Conservation (phyloP, 2,113 vertebrate genomes). For the Oryzias celebensis region DNA sequence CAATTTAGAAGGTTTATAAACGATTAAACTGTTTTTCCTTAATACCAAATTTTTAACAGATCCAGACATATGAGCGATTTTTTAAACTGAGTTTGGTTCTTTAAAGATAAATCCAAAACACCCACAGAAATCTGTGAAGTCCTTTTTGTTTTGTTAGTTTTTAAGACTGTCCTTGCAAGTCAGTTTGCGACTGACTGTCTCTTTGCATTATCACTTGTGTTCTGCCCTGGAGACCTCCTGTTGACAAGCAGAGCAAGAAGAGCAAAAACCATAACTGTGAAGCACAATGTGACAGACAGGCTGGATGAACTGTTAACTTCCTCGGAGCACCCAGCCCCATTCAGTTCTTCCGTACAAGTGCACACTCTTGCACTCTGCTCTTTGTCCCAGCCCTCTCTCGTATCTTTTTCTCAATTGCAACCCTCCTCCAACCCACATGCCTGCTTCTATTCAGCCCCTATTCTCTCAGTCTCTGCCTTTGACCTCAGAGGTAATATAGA, state of each 20-base stretch:
- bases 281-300: slow-evolving; percentile 50
- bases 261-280: slow-evolving; percentile 29
- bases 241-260: slow-evolving; percentile 38
- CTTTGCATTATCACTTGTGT: slow-evolving; percentile 47
- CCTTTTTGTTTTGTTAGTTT: not conserved
- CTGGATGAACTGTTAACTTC: slow-evolving; percentile 48
- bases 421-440: slow-evolving; percentile 4
- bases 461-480: slow-evolving; percentile 56
- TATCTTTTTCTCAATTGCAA: slow-evolving; percentile 4
- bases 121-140: not conserved
- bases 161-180: slow-evolving; percentile 5
- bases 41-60: too few species aligned
- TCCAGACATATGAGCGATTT: too few species aligned
- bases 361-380: slow-evolving; percentile 25
- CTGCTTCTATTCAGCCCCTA: slow-evolving; percentile 29
- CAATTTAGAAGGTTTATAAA: too few species aligned
- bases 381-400: slow-evolving; percentile 30
- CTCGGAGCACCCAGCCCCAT: slow-evolving; percentile 29
- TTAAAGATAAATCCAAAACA: not conserved
- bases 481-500: slow-evolving; percentile 61
- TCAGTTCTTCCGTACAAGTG: slow-evolving; percentile 6
- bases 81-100: too few species aligned
- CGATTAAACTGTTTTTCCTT: too few species aligned
- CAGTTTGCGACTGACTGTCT: slow-evolving; percentile 13
- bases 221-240: slow-evolving; percentile 34